A percentile compares a stretch with the other conserved stretches of the same genome.
Conservation (phyloP, 2,797 vertebrate genomes). For the Microchirus variegatus region DNA sequence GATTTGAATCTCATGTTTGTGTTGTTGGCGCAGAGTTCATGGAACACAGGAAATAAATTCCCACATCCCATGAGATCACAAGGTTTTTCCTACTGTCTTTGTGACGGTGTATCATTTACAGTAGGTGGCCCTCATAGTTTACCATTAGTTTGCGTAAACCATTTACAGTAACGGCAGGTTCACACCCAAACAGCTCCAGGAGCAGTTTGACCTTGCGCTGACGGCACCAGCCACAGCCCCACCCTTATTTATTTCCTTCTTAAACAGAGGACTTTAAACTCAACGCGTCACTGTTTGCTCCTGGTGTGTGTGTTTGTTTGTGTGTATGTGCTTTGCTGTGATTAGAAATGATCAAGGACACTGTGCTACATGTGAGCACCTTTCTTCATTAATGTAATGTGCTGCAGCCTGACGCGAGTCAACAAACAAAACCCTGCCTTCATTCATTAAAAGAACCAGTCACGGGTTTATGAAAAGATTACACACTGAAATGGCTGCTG, state of each 20-base stretch:
- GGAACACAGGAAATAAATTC: not conserved
- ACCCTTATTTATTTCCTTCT: slow-evolving; percentile 51
- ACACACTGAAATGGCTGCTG: slow-evolving; percentile 16
- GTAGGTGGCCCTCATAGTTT: not conserved
- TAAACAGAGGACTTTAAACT: slow-evolving; percentile 70
- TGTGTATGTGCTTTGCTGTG: slow-evolving; percentile 48
- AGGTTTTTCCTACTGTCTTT: not conserved
- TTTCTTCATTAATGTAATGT: not conserved
- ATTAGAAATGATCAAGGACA: slow-evolving; percentile 51
- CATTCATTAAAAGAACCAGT: slow-evolving; percentile 7
- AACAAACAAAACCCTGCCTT: slow-evolving; percentile 31
- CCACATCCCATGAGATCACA: not conserved
- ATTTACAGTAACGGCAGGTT: slow-evolving; percentile 12
- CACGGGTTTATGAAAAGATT: slow-evolving; percentile 17
- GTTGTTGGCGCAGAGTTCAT: not conserved
- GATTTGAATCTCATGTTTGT: not conserved
- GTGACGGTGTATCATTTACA: slow-evolving; percentile 8
- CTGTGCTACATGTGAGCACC: not conserved
- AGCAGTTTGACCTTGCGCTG: not conserved
- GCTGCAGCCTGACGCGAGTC: not conserved
- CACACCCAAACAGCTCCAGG: slow-evolving; percentile 4
- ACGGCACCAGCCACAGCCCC: not conserved
- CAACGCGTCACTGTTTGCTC: slow-evolving; percentile 44
- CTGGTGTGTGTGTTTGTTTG: slow-evolving; percentile 7
- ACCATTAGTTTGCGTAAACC: slow-evolving; percentile 26